Evolutionary conservation across 2,113 vertebrate genomes (phyloP), one percentile per base, ranked within the genome.

Genomic region (Tachysurus fulvidraco): DNA sequence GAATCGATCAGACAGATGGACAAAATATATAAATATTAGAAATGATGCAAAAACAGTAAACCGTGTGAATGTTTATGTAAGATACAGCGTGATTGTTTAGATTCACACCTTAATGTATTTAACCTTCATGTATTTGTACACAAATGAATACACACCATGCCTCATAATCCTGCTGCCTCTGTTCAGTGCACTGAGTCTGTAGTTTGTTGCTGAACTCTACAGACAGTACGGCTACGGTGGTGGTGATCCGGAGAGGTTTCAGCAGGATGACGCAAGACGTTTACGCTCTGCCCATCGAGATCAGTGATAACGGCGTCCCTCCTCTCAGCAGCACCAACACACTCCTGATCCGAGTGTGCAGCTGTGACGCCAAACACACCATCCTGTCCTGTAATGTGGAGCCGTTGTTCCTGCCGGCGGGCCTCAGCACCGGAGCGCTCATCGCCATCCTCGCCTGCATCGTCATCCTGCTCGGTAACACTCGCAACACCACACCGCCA

Each of bases 401-500:
- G 88, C 97, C 98, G 52, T 96, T 96, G 62, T 90, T 96, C 5
- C 95, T 99, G 16, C 96, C 96, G 0, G 97, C 98, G 0, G 98
- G 98, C 0, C 95, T 99, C 52, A 99, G 98, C 94, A 99, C 98
- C 0, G 97, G 97, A 0, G 98, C 98, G 0, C 95, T 99, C 50
- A 96, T 99, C 0, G 97, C 98, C 86, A 99, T 99, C 88, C 95
- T 99, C 0, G 97, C 98, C 88, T 99, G 98, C 85, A 99, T 99
- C 3, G 96, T 99, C 90, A 99, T 99, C 12, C 92, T 99, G 21
- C 89, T 99, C 46, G 97, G 98, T 99, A 93, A 96, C 93, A 1
- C 77, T 14, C 11, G 9, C 44, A 11, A 16, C 64, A 14, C 64
- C 1, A 28, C 36, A 36, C 36, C 36, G 1, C 36, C 36, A 36